Conservation (phyloP, 2,888 invertebrate species). For the Melanostoma scalare region DNA sequence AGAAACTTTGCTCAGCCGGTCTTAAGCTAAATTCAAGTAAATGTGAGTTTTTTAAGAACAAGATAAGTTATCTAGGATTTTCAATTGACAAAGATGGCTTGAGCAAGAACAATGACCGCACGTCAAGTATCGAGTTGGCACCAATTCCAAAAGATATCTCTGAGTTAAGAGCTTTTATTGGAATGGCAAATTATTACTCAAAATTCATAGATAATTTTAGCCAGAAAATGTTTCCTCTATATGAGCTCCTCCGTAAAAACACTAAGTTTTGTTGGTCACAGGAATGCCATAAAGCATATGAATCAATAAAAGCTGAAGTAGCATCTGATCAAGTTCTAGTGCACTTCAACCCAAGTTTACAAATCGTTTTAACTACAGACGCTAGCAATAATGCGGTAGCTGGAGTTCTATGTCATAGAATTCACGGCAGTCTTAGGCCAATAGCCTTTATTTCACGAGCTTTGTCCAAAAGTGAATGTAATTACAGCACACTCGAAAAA, state of each 20-base stretch:
- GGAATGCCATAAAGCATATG: slow-evolving; percentile 19
- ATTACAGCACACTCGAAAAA: slow-evolving; percentile 10
- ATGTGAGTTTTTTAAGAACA: slow-evolving; percentile 67
- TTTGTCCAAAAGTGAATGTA: slow-evolving; percentile 24
- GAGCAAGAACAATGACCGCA: slow-evolving; percentile 70
- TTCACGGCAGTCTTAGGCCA: slow-evolving; percentile 4
- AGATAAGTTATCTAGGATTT: slow-evolving; percentile 42
- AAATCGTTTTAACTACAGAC: slow-evolving; percentile 30
- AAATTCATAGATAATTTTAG: no score
- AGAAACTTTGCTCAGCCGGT: slow-evolving; percentile 72
- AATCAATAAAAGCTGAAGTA: not conserved
- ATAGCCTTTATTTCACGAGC: slow-evolving; percentile 24
- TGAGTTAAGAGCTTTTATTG: slow-evolving; percentile 75
- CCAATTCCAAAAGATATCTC: slow-evolving; percentile 70
- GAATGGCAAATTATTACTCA: slow-evolving; percentile 26
- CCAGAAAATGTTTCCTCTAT: no score
- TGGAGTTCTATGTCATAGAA: slow-evolving; percentile 20
- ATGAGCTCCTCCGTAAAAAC: slow-evolving; percentile 4
- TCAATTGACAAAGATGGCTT: slow-evolving; percentile 40
- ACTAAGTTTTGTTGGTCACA: slow-evolving; percentile 1
- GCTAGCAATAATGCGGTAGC: slow-evolving; percentile 21
- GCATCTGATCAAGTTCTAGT: slow-evolving; percentile 20
- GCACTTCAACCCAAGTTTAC: slow-evolving; percentile 24
- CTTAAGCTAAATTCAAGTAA: slow-evolving; percentile 74
- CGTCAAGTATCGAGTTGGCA: slow-evolving; percentile 68